Base-by-base conservation (phyloP, 1,140 invertebrate genomes). In the Pinna nobilis region DNA sequence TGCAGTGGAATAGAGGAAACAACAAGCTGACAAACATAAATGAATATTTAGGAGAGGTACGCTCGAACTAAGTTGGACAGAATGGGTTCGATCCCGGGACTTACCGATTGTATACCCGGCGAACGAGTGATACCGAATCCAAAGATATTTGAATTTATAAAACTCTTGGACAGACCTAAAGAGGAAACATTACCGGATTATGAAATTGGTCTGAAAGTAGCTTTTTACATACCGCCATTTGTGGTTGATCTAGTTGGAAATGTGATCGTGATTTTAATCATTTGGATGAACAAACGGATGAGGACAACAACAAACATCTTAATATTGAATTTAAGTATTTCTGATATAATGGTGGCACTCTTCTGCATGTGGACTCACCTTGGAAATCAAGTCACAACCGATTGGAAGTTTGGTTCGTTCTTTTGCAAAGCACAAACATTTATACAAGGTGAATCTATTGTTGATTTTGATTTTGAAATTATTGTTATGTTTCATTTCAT, bases 251-350 rank as follows among this genome's bases (percentile, higher is more conserved):
- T 79, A 13, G 61, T 73, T 3, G 77, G 77, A 28, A 79, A 79
- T 41, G 41, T 66, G n/a, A 39, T 73, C 4, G 77, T 79, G 0
- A 63, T 79, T 15, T 28, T 79, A 2, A 74, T 76, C 15, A 57
- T 79, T 13, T 47, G n/a, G 4, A 33, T 76, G 13, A 82, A 84
- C 74, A 75, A 73, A 49, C 65, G 72, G 44, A 83, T 83, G 78
- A 51, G 80, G n/a, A 79, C 77, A 1, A 82, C 80, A 0, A 92
- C 92, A 53, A 98, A 98, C 85, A 96, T 95, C 82, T 97, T 98
- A 84, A 91, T 98, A 41, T 96, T 96, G 85, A 95, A 94, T 85
- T 90, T 99, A 80, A 96, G 97, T 4, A 90, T 98, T 47, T 97
- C 96, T 0, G 97, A 99, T 87, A 91, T 99, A 20, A 88, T 98